These are phyloP conservation scores for Amphiprion clarkii DNA, from an alignment of 2,797 vertebrate genomes.

Conservation along the genomic window DNA sequence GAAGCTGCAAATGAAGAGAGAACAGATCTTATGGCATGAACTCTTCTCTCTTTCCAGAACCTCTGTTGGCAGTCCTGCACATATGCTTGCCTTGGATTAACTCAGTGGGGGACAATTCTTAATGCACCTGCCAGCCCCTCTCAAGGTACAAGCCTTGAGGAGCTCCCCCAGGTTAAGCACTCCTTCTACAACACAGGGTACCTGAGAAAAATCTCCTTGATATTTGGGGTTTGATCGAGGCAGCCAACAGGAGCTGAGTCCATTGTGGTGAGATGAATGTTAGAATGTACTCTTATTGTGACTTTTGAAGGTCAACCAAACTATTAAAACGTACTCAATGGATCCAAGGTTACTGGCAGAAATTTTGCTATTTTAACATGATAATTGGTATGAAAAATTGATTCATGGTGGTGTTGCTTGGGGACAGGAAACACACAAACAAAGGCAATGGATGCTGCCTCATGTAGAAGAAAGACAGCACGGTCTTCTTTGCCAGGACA, in stretches of 20 bases:
- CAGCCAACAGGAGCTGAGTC: constrained; percentile 6
- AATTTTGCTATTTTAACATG: constrained; percentile 1
- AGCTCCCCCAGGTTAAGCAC: constrained; percentile 24
- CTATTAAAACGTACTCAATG: neutral
- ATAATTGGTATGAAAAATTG: neutral
- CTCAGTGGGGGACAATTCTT: constrained; percentile 33
- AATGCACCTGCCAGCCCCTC: constrained; percentile 30
- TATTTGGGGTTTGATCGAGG: constrained; percentile 21
- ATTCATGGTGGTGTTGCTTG: neutral
- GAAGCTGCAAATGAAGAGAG: constrained; percentile 38
- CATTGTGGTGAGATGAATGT: constrained; percentile 1
- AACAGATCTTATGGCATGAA: constrained; percentile 48
- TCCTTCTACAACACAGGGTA: constrained; percentile 21
- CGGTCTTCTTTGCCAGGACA: neutral
- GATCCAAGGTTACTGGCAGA: neutral
- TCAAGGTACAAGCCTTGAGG: constrained; percentile 38
- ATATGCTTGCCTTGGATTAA: constrained; percentile 37
- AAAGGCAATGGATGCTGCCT: neutral
- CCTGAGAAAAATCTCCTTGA: constrained; percentile 23
- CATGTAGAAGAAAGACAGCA: neutral
- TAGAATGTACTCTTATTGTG: constrained; percentile 16
- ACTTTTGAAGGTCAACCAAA: constrained; percentile 23
- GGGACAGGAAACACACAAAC: neutral
- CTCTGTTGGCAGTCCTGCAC: constrained; percentile 39
- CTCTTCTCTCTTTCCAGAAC: constrained; percentile 30